phyloP scores from a whole-genome alignment of 2,888 invertebrate genomes.

The Orthosia gothica region DNA sequence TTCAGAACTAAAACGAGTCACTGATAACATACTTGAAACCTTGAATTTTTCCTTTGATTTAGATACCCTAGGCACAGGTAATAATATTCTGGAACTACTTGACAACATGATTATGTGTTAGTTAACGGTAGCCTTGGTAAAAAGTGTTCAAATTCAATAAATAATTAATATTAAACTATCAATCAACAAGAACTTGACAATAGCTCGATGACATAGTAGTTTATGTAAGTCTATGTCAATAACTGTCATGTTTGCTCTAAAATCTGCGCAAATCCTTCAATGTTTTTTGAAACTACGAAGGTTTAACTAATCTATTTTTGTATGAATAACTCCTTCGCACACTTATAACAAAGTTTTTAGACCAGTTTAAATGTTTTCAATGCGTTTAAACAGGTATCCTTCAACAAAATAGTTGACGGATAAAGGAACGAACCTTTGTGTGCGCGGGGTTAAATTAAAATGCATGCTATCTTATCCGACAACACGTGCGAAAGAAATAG shows the following conservation, averaged over 20 bases:
- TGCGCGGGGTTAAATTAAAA: too few species aligned
- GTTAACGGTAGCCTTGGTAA: neutral
- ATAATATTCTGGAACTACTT: too few species aligned
- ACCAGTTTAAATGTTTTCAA: neutral
- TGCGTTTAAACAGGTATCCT: too few species aligned
- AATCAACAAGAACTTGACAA: conserved; percentile 11
- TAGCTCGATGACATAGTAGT: too few species aligned
- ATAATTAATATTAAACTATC: neutral
- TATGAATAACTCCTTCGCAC: neutral
- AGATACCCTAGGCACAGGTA: neutral
- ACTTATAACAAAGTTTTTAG: neutral
- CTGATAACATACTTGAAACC: conserved; percentile 25
- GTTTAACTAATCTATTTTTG: neutral
- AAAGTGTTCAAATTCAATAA: conserved; percentile 7
- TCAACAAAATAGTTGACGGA: too few species aligned
- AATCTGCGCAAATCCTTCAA: neutral
- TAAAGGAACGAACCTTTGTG: too few species aligned
- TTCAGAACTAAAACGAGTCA: neutral
- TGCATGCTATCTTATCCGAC: too few species aligned
- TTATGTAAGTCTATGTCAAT: too few species aligned
- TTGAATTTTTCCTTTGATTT: conserved; percentile 6
- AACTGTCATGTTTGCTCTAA: neutral
- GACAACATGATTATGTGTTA: neutral
- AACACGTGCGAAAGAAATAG: too few species aligned
- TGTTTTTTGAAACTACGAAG: neutral